Conservation (phyloP, 1,140 invertebrate genomes). For the Saccostrea cuccullata region DNA sequence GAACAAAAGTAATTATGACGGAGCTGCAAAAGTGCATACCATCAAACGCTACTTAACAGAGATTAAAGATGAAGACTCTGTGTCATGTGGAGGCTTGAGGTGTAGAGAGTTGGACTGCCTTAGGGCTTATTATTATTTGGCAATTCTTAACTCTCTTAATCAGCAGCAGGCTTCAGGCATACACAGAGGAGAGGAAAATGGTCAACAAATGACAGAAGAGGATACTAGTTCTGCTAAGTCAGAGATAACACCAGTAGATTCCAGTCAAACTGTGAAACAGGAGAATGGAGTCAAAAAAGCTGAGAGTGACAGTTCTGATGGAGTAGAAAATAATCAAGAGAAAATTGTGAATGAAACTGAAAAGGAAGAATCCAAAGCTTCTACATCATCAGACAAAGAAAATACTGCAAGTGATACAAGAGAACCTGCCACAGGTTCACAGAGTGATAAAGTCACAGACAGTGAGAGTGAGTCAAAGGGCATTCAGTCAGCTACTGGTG, state of each 20-base stretch:
- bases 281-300: not conserved
- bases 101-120: conserved; percentile 74
- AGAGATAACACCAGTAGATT: not conserved
- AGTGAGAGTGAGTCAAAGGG: not conserved
- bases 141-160: conserved; percentile 64
- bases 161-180: not conserved
- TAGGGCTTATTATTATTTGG: conserved; percentile 72
- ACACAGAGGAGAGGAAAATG: not conserved
- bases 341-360: not conserved
- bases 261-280: conserved; percentile 10
- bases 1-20: conserved; percentile 65
- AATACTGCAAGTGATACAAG: not conserved
- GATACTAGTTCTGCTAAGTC: not conserved
- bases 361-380: not conserved
- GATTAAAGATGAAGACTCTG: conserved; percentile 69
- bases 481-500: not conserved
- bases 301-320: not conserved
- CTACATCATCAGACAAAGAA: not conserved
- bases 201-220: not conserved
- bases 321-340: not conserved
- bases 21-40: conserved; percentile 66
- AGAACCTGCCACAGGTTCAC: not conserved
- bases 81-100: conserved; percentile 65
- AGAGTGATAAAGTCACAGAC: not conserved
- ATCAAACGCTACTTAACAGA: conserved; percentile 72